Percentiles rank a stretch among this genome's conserved stretches.
Conservation (phyloP, 1,140 invertebrate genomes). For the Panagrolaimus sp. region DNA sequence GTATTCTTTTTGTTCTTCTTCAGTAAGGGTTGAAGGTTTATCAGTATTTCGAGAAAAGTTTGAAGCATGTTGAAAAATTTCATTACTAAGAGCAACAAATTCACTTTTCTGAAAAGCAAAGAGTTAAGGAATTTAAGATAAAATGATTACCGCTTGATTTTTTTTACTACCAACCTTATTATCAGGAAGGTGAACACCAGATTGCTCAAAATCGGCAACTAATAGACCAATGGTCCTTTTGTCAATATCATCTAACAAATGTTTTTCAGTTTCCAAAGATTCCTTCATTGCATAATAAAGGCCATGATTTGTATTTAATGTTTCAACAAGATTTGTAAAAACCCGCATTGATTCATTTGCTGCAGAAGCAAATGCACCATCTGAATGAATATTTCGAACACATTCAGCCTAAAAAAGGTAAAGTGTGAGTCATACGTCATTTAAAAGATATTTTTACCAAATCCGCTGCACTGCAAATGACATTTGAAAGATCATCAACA, state of each 20-base stretch:
- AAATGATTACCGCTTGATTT: not conserved
- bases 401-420: constrained; percentile 36
- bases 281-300: constrained; percentile 31
- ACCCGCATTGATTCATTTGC: constrained; percentile 38
- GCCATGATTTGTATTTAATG: constrained; percentile 42
- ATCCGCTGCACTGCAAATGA: constrained; percentile 42
- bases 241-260: constrained; percentile 30
- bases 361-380: constrained; percentile 25
- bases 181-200: constrained; percentile 43
- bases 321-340: constrained; percentile 45
- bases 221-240: constrained; percentile 32
- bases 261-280: constrained; percentile 30
- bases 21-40: not conserved
- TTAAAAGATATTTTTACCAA: constrained; percentile 29
- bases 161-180: not conserved
- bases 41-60: constrained; percentile 30
- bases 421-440: not conserved
- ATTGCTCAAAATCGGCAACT: constrained; percentile 46
- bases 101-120: constrained; percentile 33
- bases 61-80: constrained; percentile 41
- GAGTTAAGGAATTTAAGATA: constrained; percentile 10
- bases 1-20: constrained; percentile 13
- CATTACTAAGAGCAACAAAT: constrained; percentile 40
- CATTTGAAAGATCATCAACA: constrained; percentile 43
- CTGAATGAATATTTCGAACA: constrained; percentile 37